Percentiles rank a stretch among this genome's conserved stretches.
Evolutionary conservation across 2,888 invertebrate genomes (phyloP).

Genomic region (Cyclophora albipunctata): DNA sequence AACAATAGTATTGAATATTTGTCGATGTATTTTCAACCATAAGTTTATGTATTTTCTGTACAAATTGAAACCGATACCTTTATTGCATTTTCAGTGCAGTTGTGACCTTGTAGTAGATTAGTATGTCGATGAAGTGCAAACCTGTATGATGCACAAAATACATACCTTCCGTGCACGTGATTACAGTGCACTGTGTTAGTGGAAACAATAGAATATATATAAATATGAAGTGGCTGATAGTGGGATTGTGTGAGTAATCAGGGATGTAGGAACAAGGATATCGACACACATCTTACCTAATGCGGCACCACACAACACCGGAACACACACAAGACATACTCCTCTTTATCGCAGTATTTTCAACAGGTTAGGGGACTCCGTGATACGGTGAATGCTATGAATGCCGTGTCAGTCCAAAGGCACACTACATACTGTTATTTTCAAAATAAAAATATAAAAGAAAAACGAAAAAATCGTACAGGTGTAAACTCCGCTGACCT

Average conservation of each 20-base stretch:
- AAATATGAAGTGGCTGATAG: conserved; percentile 27
- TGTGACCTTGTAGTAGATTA: neutral
- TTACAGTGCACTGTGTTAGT: neutral
- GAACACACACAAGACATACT: conserved; percentile 2
- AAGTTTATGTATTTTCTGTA: no score
- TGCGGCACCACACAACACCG: neutral
- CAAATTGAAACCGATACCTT: no score
- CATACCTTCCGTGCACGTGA: neutral
- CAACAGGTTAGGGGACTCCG: conserved; percentile 32
- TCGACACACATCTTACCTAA: conserved; percentile 13
- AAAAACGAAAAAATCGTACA: conserved; percentile 56
- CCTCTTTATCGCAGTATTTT: conserved; percentile 17
- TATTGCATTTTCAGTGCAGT: neutral
- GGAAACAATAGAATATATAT: conserved; percentile 17
- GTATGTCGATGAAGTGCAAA: neutral
- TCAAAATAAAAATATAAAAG: conserved; percentile 31
- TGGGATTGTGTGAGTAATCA: conserved; percentile 26
- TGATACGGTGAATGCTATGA: conserved; percentile 32
- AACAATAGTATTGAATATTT: no score
- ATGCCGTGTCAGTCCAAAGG: conserved; percentile 65
- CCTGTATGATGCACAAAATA: neutral
- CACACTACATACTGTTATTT: conserved; percentile 62
- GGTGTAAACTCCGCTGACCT: conserved; percentile 70
- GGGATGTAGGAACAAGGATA: conserved; percentile 34
- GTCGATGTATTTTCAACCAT: no score